A percentile compares a stretch with the other conserved stretches of the same genome.
phyloP scores from a whole-genome alignment of 2,113 vertebrate species.

The Megalops atlanticus region DNA sequence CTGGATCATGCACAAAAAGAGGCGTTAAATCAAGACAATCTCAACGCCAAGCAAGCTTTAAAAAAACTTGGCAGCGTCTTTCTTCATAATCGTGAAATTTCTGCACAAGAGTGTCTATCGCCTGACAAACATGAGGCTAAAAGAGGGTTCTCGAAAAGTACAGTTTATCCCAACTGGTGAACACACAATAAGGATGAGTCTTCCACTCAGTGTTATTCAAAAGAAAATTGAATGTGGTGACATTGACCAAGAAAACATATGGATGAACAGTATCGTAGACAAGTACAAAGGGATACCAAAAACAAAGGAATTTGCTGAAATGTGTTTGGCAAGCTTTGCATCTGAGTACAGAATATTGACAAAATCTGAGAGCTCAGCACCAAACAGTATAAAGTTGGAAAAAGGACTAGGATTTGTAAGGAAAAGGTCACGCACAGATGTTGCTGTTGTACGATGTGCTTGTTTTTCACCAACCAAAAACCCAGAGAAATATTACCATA shows the following conservation, averaged over 20 bases:
- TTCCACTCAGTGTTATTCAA: background rate
- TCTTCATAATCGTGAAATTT: constrained; percentile 31
- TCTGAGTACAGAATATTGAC: too few relatives aligned
- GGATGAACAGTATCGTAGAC: constrained; percentile 28
- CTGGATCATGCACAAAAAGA: constrained; percentile 32
- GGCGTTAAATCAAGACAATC: constrained; percentile 11
- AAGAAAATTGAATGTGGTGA: background rate
- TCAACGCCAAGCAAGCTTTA: constrained; percentile 18
- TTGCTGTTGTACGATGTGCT: constrained; percentile 25
- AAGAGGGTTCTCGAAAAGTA: too few relatives aligned
- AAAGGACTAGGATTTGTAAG: constrained; percentile 9
- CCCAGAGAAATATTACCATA: constrained; percentile 17
- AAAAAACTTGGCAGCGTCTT: constrained; percentile 30
- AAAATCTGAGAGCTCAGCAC: too few relatives aligned
- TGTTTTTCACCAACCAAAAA: constrained; percentile 25
- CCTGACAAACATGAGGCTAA: constrained; percentile 26
- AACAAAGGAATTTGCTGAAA: too few relatives aligned
- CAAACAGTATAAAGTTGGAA: too few relatives aligned
- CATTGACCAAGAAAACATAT: background rate
- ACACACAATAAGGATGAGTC: too few relatives aligned
- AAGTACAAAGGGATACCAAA: constrained; percentile 32
- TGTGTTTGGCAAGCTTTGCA: too few relatives aligned
- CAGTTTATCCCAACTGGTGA: too few relatives aligned
- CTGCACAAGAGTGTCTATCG: constrained; percentile 30
- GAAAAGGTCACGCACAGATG: constrained; percentile 4